Percentiles rank a stretch among this genome's conserved stretches.
These are phyloP conservation scores for Littorina saxatilis DNA, from an alignment of 1,140 invertebrate species.

Conservation along the genomic window DNA sequence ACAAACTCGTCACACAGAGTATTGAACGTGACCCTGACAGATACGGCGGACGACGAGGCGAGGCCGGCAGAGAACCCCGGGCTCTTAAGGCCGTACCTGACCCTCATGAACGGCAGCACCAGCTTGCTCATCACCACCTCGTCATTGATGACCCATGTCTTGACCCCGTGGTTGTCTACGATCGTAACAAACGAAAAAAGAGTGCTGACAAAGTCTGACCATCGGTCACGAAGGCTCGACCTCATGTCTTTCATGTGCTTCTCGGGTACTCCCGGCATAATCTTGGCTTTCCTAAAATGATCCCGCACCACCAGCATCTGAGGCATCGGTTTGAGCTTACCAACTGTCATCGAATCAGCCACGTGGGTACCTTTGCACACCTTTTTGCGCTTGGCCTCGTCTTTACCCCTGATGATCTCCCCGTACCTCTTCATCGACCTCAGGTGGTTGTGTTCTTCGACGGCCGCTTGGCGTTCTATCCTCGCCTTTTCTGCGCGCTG, in stretches of 20 bases:
- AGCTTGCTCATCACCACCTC: neutral
- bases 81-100: conserved; percentile 4
- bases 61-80: neutral
- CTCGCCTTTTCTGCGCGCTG: neutral
- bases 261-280: neutral
- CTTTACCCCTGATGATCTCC: neutral
- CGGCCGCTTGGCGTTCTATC: neutral
- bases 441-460: neutral
- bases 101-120: conserved; percentile 2
- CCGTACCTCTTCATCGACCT: neutral
- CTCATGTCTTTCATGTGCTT: conserved; percentile 14
- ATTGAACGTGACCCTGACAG: neutral
- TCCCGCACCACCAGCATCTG: conserved; percentile 11
- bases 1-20: neutral
- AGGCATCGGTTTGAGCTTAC: conserved; percentile 9
- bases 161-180: conserved; percentile 26
- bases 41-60: neutral
- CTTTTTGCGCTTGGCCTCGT: neutral
- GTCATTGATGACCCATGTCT: conserved; percentile 11
- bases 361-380: neutral
- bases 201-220: neutral
- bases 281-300: conserved; percentile 25
- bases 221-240: neutral
- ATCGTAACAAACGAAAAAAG: neutral
- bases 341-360: neutral